These are phyloP conservation scores for Bombus superbus DNA, from an alignment of 1,140 invertebrate genomes.

Conservation along the genomic window DNA sequence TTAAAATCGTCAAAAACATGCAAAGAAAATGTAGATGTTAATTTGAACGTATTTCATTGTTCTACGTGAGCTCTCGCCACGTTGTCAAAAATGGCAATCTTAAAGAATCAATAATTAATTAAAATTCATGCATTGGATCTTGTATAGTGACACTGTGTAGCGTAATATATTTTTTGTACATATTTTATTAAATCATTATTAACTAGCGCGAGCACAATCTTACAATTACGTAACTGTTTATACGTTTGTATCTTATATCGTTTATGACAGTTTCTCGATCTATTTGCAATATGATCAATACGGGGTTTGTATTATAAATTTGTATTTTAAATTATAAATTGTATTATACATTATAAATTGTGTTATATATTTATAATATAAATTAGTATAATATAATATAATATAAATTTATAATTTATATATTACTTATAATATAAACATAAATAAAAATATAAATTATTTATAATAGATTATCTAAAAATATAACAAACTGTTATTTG, in stretches of 20 bases:
- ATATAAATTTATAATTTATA: too few species aligned
- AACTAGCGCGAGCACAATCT: too few species aligned
- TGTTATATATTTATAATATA: too few species aligned
- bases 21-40: not conserved
- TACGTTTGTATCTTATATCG: too few species aligned
- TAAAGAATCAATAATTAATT: not conserved
- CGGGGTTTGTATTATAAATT: constrained; percentile 53
- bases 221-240: not conserved
- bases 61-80: constrained; percentile 2
- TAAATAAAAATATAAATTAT: too few species aligned
- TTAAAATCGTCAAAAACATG: not conserved
- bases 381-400: too few species aligned
- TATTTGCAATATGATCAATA: constrained; percentile 66
- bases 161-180: not conserved
- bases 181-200: not conserved
- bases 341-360: not conserved
- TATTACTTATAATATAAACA: too few species aligned
- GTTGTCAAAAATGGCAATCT: not conserved
- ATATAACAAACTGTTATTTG: too few species aligned
- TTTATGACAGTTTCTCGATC: not conserved
- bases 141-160: not conserved
- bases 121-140: not conserved
- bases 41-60: not conserved
- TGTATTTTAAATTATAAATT: not conserved
- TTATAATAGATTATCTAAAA: too few species aligned